These are phyloP conservation scores for Microhierax caerulescens DNA, from an alignment of 2,797 vertebrate genomes.

Conservation along the genomic window DNA sequence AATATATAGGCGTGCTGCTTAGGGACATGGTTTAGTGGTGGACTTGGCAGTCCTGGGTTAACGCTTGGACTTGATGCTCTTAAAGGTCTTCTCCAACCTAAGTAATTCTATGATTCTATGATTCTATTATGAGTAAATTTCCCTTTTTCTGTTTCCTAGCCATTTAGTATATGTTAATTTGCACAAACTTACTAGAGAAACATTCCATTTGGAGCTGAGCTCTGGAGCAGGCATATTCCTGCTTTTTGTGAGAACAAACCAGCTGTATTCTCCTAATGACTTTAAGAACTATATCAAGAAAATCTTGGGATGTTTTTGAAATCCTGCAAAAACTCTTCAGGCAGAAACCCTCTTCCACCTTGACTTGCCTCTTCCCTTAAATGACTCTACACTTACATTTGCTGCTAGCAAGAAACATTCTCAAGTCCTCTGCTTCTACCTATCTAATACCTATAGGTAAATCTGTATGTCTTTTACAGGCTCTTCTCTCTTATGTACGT, in stretches of 20 bases:
- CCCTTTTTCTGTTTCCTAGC: background rate
- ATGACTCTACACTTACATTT: background rate
- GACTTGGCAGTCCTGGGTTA: too few species aligned
- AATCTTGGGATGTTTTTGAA: background rate
- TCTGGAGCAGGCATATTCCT: background rate
- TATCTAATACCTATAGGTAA: background rate
- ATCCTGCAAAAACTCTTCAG: background rate
- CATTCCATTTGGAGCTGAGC: background rate
- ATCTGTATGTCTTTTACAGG: background rate
- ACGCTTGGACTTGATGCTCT: too few species aligned
- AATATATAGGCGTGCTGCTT: too few species aligned
- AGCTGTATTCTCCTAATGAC: background rate
- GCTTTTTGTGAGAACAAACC: background rate
- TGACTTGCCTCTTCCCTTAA: background rate
- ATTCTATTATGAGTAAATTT: background rate
- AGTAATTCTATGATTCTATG: too few species aligned
- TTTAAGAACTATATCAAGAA: background rate
- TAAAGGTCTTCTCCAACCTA: too few species aligned
- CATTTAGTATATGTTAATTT: background rate
- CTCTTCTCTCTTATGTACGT: fast-evolving
- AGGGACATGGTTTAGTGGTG: too few species aligned
- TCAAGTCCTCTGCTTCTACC: background rate
- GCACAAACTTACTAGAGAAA: background rate
- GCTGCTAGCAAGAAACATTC: background rate
- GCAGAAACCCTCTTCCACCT: background rate